These are phyloP conservation scores for Hyperoplus immaculatus DNA, from an alignment of 2,797 vertebrate genomes.

Conservation along the genomic window DNA sequence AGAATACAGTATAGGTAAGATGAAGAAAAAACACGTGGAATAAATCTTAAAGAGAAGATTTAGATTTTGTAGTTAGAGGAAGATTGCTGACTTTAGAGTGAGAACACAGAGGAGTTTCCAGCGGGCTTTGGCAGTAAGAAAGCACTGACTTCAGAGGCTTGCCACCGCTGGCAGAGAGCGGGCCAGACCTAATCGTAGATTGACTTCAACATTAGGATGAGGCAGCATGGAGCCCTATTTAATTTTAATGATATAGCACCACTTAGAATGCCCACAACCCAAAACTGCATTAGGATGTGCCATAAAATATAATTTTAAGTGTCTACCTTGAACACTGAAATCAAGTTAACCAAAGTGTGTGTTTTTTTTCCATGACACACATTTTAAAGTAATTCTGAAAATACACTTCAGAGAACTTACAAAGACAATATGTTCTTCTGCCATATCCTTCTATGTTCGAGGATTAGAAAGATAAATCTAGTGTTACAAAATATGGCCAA, in stretches of 20 bases:
- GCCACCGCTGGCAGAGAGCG: constrained; percentile 62
- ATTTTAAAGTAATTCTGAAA: constrained; percentile 38
- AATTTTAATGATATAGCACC: constrained; percentile 78
- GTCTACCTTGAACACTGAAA: constrained; percentile 60
- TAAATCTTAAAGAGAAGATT: background rate
- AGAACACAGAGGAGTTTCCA: constrained; percentile 58
- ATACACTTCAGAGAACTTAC: constrained; percentile 24
- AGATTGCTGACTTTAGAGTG: constrained; percentile 12
- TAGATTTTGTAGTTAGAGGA: constrained; percentile 4
- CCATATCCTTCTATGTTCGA: background rate
- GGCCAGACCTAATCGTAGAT: constrained; percentile 77
- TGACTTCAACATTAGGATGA: constrained; percentile 79
- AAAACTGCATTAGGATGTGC: constrained; percentile 67
- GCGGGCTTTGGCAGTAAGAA: constrained; percentile 53
- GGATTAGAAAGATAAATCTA: constrained; percentile 16
- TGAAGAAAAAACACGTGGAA: background rate
- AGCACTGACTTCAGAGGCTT: constrained; percentile 54
- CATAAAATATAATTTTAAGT: constrained; percentile 68
- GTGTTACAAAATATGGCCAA: background rate
- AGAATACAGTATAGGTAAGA: constrained; percentile 8
- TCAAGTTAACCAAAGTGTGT: constrained; percentile 54
- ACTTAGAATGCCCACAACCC: constrained; percentile 66
- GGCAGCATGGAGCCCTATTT: constrained; percentile 73
- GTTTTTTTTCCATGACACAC: constrained; percentile 22
- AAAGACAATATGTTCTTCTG: constrained; percentile 5